Base-by-base conservation (phyloP, 2,888 invertebrate species). In the Aelia acuminata region DNA sequence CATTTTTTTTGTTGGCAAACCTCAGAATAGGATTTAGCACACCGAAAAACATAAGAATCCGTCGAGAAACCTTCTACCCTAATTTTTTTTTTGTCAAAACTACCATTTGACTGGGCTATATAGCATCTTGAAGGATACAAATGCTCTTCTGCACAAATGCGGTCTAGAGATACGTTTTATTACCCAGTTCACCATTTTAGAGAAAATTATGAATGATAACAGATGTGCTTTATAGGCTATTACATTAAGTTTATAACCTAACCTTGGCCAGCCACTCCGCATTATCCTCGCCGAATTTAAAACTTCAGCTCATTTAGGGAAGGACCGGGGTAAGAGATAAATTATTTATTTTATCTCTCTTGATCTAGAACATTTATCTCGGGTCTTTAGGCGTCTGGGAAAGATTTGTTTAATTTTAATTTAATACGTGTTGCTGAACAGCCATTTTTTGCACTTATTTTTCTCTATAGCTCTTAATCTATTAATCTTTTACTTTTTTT, bases 261-360 rank as follows among this genome's bases (percentile, higher is more conserved):
- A 47, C 43, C 80, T 80, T 22, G 80, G 80, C 75, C 35, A 22
- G 20, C 10, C 75, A 43, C 39, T 39, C 39, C 1, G 20, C 80
- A 80, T 80, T 80, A 80, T 80, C 80, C 80, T 80, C 13, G 22
- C 80, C 43, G 43, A 80, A 80, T 80, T 80, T 80, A 80, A 80
- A 80, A 80, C 80, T 80, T 80, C n/a, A 80, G 80, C 80, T 80
- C 80, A 80, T 80, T 80, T 80, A 43, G 43, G 43, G n/a, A 39
- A 26, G 26, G 26, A n/a, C 3, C 1, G 26, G 75, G 7, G 11
- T 3, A n/a, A 43, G 43, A n/a, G 43, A n/a, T 10, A 11, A n/a
- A n/a, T 80, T 80, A 80, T 39, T 20, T 75, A 39, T 22, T 43
- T 22, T 75, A 75, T 80, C 43, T 47, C 13, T 75, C 75, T 39